These are phyloP conservation scores for Trichogramma dendrolimi DNA, from an alignment of 2,888 invertebrate genomes.

Conservation along the genomic window DNA sequence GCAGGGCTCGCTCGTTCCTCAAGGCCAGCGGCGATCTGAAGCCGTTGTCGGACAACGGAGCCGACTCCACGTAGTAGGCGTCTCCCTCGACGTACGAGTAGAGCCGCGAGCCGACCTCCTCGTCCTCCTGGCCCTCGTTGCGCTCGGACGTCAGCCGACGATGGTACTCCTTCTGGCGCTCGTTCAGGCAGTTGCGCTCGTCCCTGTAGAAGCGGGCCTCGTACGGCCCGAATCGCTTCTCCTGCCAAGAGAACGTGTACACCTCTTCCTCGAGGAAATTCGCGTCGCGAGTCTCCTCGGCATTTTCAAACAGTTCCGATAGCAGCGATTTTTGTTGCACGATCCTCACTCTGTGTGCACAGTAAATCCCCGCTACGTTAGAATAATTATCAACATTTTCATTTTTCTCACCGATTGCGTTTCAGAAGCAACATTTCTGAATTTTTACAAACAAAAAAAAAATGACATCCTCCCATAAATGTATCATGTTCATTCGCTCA, in stretches of 20 bases:
- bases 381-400: constrained; percentile 16
- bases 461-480: too few species aligned
- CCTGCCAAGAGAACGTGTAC: constrained; percentile 64
- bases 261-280: constrained; percentile 46
- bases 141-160: constrained; percentile 37
- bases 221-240: constrained; percentile 63
- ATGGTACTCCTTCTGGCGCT: constrained; percentile 60
- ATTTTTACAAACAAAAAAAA: constrained; percentile 11
- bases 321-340: constrained; percentile 45
- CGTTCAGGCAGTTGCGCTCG: constrained; percentile 60
- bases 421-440: background rate
- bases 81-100: constrained; percentile 64
- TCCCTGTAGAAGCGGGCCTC: constrained; percentile 62
- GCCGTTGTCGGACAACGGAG: constrained; percentile 26
- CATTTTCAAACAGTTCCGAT: constrained; percentile 46
- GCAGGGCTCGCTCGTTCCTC: constrained; percentile 40
- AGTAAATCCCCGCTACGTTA: constrained; percentile 30
- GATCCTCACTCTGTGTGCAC: constrained; percentile 44
- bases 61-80: constrained; percentile 43
- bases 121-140: constrained; percentile 40
- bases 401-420: constrained; percentile 24
- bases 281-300: constrained; percentile 43
- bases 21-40: constrained; percentile 37
- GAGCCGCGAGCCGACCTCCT: constrained; percentile 49
- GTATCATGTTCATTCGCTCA: too few species aligned